These are phyloP conservation scores for Antheraea mylitta DNA, from an alignment of 1,140 invertebrate species.

Conservation along the genomic window DNA sequence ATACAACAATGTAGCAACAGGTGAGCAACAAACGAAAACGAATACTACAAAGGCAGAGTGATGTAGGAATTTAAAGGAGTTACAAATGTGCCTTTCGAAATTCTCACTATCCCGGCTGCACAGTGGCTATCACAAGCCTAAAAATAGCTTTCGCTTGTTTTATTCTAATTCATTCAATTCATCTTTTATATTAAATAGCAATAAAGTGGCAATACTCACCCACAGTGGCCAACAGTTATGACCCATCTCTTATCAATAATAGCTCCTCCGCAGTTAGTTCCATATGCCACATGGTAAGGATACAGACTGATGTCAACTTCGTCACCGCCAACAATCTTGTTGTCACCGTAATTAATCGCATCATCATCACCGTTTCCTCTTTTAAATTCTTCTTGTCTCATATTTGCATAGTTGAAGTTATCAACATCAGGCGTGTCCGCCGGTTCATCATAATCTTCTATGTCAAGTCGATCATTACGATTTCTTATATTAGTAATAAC, in stretches of 20 bases:
- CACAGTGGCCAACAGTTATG: conserved; percentile 63
- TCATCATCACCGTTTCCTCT: conserved; percentile 9
- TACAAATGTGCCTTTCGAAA: too few relatives aligned
- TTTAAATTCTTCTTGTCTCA: conserved; percentile 21
- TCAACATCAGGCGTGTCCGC: conserved; percentile 47
- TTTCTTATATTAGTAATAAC: neutral
- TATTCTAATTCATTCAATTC: too few relatives aligned
- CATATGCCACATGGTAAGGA: conserved; percentile 64
- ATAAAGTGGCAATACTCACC: conserved; percentile 40
- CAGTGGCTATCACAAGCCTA: too few relatives aligned
- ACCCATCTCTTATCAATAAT: conserved; percentile 60
- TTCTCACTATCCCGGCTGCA: too few relatives aligned
- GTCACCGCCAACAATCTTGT: conserved; percentile 59
- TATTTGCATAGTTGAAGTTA: conserved; percentile 43
- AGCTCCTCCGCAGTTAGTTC: conserved; percentile 62
- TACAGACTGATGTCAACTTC: conserved; percentile 65
- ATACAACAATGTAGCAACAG: too few relatives aligned
- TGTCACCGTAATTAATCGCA: conserved; percentile 31
- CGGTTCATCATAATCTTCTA: conserved; percentile 50
- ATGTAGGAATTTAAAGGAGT: too few relatives aligned
- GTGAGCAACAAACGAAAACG: too few relatives aligned
- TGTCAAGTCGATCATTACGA: conserved; percentile 36
- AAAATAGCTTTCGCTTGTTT: too few relatives aligned
- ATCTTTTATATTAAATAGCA: too few relatives aligned
- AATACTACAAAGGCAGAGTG: too few relatives aligned